Percentiles rank a stretch among this genome's conserved stretches.
These are phyloP conservation scores for Madoqua kirkii DNA, from an alignment of 2,113 vertebrate species.

Conservation along the genomic window DNA sequence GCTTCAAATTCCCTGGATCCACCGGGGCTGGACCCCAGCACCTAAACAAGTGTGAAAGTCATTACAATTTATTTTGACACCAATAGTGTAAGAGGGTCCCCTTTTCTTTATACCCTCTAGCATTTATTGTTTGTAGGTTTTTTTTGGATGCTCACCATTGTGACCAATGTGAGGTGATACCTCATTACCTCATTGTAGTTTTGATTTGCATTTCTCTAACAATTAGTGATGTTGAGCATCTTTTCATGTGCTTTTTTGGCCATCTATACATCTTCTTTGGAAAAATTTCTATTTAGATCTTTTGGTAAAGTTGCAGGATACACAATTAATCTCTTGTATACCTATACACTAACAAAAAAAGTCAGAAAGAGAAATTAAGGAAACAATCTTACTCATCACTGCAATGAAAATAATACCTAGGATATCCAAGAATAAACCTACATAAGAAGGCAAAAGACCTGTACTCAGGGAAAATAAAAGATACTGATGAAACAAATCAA, in stretches of 20 bases:
- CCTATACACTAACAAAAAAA: no score
- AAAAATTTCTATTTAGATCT: background rate
- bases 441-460: no score
- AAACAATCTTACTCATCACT: no score
- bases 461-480: no score
- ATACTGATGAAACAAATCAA: no score
- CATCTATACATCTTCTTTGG: background rate
- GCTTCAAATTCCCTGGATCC: no score
- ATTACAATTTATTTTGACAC: background rate
- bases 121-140: background rate
- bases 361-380: no score
- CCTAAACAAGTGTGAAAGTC: background rate
- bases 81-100: background rate
- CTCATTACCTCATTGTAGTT: background rate
- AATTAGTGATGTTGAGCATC: background rate
- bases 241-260: background rate
- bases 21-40: background rate
- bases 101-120: background rate
- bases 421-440: no score
- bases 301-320: background rate
- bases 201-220: background rate
- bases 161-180: background rate
- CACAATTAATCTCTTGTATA: no score
- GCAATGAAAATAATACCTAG: no score
- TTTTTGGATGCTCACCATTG: background rate